Percentiles rank a stretch among this genome's conserved stretches.
Evolutionary conservation across 2,888 invertebrate species (phyloP).

Genomic region (Polyploca ridens): DNA sequence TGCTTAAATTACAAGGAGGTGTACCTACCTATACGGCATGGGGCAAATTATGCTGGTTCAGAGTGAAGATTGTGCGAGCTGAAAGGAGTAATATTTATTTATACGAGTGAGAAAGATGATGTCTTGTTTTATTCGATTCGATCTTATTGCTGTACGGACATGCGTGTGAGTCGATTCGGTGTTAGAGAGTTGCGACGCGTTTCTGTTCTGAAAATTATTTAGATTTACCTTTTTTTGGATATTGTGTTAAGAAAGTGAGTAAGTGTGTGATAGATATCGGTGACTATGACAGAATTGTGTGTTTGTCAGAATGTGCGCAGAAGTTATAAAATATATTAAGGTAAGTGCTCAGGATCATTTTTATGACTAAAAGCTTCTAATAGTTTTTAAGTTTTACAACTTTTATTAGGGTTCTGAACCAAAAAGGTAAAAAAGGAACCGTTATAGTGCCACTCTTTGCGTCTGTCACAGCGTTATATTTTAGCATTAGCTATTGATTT

Average conservation of each 20-base stretch:
- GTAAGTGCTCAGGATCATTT: no score
- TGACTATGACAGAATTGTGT: not conserved
- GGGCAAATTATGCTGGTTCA: not conserved
- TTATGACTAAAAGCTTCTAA: not conserved
- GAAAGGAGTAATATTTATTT: not conserved
- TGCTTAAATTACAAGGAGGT: not conserved
- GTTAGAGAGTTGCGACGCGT: not conserved
- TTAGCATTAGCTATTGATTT: no score
- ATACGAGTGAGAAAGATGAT: not conserved
- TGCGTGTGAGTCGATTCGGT: not conserved
- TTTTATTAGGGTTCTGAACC: no score
- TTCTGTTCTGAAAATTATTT: not conserved
- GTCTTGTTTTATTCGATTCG: not conserved
- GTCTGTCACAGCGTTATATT: no score
- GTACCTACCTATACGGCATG: not conserved
- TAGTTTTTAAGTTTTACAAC: not conserved
- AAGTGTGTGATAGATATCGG: no score
- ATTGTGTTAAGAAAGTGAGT: not conserved
- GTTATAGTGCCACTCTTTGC: no score
- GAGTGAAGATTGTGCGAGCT: not conserved
- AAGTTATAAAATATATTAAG: slow-evolving; percentile 39
- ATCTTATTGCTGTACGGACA: not conserved
- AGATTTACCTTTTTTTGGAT: not conserved
- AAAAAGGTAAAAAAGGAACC: no score
- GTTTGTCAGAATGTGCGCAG: slow-evolving; percentile 30